Conservation (phyloP, 2,797 vertebrate genomes). For the Antrozous pallidus region DNA sequence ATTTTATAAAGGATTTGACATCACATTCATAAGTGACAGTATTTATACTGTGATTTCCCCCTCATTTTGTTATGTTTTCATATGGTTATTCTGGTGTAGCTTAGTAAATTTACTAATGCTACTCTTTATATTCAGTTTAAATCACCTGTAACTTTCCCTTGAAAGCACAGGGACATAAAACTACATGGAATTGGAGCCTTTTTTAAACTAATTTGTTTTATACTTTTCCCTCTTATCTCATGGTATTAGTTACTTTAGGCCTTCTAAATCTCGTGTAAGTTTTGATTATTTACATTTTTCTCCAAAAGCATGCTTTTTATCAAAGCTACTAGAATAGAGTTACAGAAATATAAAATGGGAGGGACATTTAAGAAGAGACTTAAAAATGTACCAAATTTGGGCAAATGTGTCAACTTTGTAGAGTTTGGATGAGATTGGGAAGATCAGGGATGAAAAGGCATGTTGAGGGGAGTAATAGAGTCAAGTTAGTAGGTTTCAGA, state of each 20-base stretch:
- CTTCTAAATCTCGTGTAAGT: background rate
- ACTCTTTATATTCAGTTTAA: background rate
- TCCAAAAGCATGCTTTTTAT: background rate
- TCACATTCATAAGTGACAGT: background rate
- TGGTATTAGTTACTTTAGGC: background rate
- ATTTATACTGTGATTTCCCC: background rate
- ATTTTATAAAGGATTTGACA: background rate
- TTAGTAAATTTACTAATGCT: background rate
- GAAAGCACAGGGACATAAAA: background rate
- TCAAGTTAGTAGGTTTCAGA: background rate
- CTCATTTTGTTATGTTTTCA: background rate
- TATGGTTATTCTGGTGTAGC: background rate
- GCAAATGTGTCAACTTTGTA: background rate
- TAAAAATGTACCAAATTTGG: background rate
- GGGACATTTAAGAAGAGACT: background rate
- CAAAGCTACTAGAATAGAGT: background rate
- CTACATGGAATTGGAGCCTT: background rate
- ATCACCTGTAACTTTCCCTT: background rate
- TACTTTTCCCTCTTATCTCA: background rate
- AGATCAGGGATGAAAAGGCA: background rate
- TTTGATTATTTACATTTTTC: background rate
- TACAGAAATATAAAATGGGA: background rate
- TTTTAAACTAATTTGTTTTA: background rate
- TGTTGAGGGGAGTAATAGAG: background rate
- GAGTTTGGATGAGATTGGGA: background rate